Conservation (phyloP, 2,888 invertebrate genomes). For the Tenodera sinensis region DNA sequence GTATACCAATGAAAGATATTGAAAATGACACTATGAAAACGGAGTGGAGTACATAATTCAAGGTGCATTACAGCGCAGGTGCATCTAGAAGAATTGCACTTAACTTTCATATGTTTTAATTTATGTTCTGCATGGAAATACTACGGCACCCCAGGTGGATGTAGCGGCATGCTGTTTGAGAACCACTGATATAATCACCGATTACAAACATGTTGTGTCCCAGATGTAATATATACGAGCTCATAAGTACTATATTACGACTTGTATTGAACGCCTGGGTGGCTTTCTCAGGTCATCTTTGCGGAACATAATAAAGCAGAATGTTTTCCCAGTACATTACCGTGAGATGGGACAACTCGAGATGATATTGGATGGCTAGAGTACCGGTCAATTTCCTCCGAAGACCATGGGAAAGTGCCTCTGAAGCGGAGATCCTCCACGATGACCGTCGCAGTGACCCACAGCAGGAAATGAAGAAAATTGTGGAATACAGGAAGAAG, state of each 20-base stretch:
- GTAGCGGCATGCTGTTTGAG: neutral
- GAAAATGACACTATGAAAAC: too few relatives aligned
- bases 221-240: neutral
- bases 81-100: too few relatives aligned
- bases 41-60: too few relatives aligned
- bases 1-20: too few relatives aligned
- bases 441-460: neutral
- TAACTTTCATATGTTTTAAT: neutral
- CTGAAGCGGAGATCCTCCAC: constrained; percentile 8
- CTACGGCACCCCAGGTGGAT: neutral
- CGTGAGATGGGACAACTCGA: neutral
- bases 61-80: too few relatives aligned
- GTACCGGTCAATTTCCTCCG: constrained; percentile 4
- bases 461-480: neutral
- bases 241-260: neutral
- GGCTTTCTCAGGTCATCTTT: constrained; percentile 2
- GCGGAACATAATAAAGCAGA: constrained; percentile 5
- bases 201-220: neutral
- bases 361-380: neutral
- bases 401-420: constrained; percentile 8
- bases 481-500: neutral
- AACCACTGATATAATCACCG: neutral
- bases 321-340: neutral
- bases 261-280: neutral
- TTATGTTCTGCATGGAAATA: neutral